Evolutionary conservation across 2,797 vertebrate species (phyloP).

Genomic region (Ctenopoma kingsleyae): DNA sequence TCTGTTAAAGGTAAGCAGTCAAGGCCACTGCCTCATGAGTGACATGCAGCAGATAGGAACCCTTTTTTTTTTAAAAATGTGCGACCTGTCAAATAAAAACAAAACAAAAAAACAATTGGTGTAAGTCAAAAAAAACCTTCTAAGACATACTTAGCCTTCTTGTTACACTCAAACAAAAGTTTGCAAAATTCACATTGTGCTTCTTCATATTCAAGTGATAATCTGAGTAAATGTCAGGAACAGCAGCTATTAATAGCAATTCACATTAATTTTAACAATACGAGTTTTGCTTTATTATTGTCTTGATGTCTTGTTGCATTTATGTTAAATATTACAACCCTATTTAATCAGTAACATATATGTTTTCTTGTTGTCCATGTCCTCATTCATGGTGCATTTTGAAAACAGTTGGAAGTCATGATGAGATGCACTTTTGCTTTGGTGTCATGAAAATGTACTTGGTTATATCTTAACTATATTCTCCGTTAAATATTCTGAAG

Average conservation of each 20-base stretch:
- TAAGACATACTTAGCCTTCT: conserved; percentile 4
- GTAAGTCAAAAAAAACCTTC: conserved; percentile 15
- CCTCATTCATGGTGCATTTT: neutral
- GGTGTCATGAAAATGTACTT: neutral
- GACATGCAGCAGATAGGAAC: conserved; percentile 7
- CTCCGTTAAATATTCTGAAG: neutral
- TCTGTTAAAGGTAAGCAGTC: conserved; percentile 82
- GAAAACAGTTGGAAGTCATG: neutral
- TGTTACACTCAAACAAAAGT: neutral
- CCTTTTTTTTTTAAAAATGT: conserved; percentile 34
- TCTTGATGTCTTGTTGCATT: neutral
- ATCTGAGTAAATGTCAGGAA: neutral
- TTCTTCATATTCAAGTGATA: too few relatives aligned
- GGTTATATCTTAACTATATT: neutral
- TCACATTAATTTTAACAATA: too few relatives aligned
- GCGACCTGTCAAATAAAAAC: conserved; percentile 39
- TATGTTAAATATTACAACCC: neutral
- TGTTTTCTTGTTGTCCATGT: neutral
- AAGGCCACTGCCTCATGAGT: conserved; percentile 13
- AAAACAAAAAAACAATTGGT: conserved; percentile 16
- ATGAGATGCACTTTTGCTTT: neutral
- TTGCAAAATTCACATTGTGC: neutral
- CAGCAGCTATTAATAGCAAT: neutral
- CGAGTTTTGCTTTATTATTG: neutral
- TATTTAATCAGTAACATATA: neutral